Conservation (phyloP, 2,888 invertebrate genomes). For the Nomada flava region DNA sequence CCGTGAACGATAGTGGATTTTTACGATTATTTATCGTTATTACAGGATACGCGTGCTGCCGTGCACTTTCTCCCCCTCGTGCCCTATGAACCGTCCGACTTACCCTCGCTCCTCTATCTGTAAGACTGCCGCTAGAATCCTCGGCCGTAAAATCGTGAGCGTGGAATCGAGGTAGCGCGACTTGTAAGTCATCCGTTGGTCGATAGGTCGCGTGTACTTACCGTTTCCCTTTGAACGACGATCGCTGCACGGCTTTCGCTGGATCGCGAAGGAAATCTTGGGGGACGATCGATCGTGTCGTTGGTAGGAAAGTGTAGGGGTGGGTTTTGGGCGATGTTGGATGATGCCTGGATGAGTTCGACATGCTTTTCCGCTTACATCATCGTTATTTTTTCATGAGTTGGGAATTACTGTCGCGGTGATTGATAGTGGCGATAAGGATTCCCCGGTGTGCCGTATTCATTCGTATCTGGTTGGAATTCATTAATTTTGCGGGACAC, state of each 20-base stretch:
- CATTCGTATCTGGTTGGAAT: no score
- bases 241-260: background rate
- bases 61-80: background rate
- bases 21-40: conserved; percentile 63
- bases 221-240: background rate
- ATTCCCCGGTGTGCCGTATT: no score
- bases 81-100: no score
- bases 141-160: conserved; percentile 44
- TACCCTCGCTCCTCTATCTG: background rate
- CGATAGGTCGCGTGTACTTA: conserved; percentile 25
- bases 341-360: background rate
- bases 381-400: background rate
- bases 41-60: conserved; percentile 42
- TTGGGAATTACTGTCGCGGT: background rate
- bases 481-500: no score
- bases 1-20: conserved; percentile 61
- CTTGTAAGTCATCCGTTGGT: conserved; percentile 28
- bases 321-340: background rate
- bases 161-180: conserved; percentile 35
- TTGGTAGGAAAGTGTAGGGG: no score
- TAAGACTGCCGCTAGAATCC: conserved; percentile 14
- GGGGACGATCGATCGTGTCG: background rate
- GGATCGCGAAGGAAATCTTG: no score
- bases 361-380: background rate
- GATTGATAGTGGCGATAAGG: background rate